Conservation (phyloP, 2,113 vertebrate genomes). For the Gorsachius goisagi region DNA sequence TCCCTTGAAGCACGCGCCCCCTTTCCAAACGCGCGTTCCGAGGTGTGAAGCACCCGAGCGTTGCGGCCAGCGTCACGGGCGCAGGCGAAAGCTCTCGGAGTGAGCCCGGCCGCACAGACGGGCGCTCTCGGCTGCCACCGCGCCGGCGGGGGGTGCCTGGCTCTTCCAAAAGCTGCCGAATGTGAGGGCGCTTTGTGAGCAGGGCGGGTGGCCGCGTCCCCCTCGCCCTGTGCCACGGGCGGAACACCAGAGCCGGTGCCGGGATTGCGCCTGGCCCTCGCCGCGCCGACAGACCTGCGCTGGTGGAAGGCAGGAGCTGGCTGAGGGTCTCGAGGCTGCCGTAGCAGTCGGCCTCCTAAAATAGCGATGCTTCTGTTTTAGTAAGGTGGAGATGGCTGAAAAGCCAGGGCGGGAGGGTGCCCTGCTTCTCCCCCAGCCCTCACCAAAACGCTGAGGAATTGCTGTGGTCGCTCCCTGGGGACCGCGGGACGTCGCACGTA, state of each 20-base stretch:
- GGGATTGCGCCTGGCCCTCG: not conserved
- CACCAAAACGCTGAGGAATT: not conserved
- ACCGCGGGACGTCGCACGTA: not conserved
- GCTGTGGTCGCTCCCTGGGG: not conserved
- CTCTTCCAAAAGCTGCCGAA: not conserved
- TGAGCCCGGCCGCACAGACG: not conserved
- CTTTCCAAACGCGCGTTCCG: not conserved
- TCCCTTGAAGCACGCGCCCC: not conserved
- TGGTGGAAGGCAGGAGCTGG: not conserved
- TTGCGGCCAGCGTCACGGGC: not conserved
- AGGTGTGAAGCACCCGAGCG: not conserved
- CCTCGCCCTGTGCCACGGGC: not conserved
- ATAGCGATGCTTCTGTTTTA: not conserved
- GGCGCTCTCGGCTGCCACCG: not conserved
- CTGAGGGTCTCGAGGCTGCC: not conserved
- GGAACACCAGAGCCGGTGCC: not conserved
- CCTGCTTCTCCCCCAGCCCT: not conserved
- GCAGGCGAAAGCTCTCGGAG: not conserved
- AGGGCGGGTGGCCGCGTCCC: not conserved
- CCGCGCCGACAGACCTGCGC: not conserved
- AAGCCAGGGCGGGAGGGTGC: not conserved
- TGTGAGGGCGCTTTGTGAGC: not conserved
- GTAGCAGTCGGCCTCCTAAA: not conserved
- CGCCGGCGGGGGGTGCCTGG: not conserved
- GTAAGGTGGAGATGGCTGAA: not conserved